A percentile compares a stretch with the other conserved stretches of the same genome.
Conservation (phyloP, 2,113 vertebrate genomes). For the Ivindomyrus marchei region DNA sequence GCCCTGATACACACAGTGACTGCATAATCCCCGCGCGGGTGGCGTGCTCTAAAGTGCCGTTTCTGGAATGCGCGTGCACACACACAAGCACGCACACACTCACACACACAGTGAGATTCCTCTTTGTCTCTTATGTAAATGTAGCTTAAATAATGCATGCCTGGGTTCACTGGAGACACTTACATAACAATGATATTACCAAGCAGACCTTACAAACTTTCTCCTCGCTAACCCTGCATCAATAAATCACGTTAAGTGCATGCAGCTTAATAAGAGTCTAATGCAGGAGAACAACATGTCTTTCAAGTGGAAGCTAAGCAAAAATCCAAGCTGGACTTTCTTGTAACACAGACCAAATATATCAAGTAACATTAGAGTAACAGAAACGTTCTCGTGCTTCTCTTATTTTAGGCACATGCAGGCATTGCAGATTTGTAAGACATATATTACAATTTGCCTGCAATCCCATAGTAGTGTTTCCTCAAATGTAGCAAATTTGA, state of each 20-base stretch:
- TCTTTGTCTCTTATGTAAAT: conserved; percentile 26
- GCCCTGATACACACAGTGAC: neutral
- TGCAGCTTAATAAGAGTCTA: neutral
- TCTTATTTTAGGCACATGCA: neutral
- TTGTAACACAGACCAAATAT: neutral
- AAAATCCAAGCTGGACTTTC: neutral
- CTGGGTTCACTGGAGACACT: neutral
- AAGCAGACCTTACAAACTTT: conserved; percentile 1
- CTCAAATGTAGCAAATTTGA: neutral
- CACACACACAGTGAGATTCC: neutral
- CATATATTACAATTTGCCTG: neutral
- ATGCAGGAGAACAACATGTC: neutral
- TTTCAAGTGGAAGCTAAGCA: neutral
- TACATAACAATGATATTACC: conserved; percentile 27
- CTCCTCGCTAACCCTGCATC: neutral
- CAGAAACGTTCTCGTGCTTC: neutral
- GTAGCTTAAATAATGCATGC: conserved; percentile 30
- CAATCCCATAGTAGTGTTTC: neutral
- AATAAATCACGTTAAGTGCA: conserved; percentile 1
- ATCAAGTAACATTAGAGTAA: neutral
- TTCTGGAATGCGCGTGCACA: neutral
- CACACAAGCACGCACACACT: neutral
- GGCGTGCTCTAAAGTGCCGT: neutral
- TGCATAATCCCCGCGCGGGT: neutral
- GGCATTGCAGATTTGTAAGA: neutral